phyloP scores from a whole-genome alignment of 2,113 vertebrate species.

The Trichomycterus rosablanca region DNA sequence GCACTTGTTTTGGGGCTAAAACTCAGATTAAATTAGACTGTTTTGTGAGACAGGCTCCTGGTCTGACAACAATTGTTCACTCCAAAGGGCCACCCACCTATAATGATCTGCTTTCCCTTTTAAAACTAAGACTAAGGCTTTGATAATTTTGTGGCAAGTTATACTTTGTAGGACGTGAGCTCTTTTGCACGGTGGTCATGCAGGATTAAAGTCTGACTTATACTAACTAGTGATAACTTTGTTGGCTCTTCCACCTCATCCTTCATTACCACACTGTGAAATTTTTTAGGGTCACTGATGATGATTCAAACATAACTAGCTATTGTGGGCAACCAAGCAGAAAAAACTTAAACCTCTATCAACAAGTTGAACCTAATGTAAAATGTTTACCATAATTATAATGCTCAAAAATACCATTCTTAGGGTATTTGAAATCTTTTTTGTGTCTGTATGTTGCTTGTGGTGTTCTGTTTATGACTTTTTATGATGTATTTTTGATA shows the following conservation, averaged over 20 bases:
- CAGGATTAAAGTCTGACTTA: slow-evolving; percentile 16
- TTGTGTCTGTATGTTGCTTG: slow-evolving; percentile 72
- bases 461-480: slow-evolving; percentile 63
- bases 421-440: too few species aligned
- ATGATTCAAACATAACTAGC: slow-evolving; percentile 40
- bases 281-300: slow-evolving; percentile 62
- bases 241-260: slow-evolving; percentile 41
- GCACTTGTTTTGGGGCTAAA: too few species aligned
- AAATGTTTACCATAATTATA: slow-evolving; percentile 46
- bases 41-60: background rate
- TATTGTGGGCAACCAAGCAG: slow-evolving; percentile 37
- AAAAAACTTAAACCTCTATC: background rate
- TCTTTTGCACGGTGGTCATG: slow-evolving; percentile 20
- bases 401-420: slow-evolving; percentile 62
- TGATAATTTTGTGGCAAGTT: background rate
- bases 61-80: background rate
- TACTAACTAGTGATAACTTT: slow-evolving; percentile 30
- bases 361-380: too few species aligned
- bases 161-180: too few species aligned
- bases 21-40: too few species aligned
- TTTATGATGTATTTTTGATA: slow-evolving; percentile 46
- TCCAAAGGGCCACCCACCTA: background rate
- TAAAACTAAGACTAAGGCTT: background rate
- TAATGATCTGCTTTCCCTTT: too few species aligned
- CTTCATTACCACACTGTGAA: slow-evolving; percentile 69